A percentile compares a stretch with the other conserved stretches of the same genome.
Conservation (phyloP, 2,797 vertebrate species). For the Silurus aristotelis region DNA sequence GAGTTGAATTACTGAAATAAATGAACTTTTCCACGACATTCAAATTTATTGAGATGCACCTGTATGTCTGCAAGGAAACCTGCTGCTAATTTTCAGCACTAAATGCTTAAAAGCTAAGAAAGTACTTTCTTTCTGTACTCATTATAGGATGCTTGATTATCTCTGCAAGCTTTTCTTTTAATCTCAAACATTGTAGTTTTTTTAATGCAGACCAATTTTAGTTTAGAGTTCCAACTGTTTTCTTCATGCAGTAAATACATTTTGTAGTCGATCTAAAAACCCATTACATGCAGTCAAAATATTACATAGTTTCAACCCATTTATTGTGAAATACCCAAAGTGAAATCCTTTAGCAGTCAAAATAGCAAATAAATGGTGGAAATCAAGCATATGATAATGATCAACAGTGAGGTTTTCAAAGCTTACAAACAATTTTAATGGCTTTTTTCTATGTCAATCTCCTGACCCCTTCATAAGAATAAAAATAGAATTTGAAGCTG, state of each 20-base stretch:
- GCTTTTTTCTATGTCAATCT: constrained; percentile 8
- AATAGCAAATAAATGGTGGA: neutral
- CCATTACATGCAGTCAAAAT: neutral
- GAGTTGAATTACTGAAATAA: too few relatives aligned
- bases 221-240: neutral
- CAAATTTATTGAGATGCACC: too few relatives aligned
- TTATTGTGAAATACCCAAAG: constrained; percentile 1
- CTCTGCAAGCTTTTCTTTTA: neutral
- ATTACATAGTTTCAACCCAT: constrained; percentile 12
- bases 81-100: neutral
- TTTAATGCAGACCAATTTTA: neutral
- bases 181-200: neutral
- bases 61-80: neutral
- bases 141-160: neutral
- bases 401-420: neutral
- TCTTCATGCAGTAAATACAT: neutral
- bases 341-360: neutral
- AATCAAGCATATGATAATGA: neutral
- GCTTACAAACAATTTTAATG: constrained; percentile 4
- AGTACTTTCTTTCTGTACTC: neutral
- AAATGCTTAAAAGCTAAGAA: neutral
- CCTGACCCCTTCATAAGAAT: neutral
- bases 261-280: neutral
- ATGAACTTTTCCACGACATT: too few relatives aligned
- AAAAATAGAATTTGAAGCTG: constrained; percentile 25